Base-by-base conservation (phyloP, 2,888 invertebrate species). In the Caenorhabditis imperialis region DNA sequence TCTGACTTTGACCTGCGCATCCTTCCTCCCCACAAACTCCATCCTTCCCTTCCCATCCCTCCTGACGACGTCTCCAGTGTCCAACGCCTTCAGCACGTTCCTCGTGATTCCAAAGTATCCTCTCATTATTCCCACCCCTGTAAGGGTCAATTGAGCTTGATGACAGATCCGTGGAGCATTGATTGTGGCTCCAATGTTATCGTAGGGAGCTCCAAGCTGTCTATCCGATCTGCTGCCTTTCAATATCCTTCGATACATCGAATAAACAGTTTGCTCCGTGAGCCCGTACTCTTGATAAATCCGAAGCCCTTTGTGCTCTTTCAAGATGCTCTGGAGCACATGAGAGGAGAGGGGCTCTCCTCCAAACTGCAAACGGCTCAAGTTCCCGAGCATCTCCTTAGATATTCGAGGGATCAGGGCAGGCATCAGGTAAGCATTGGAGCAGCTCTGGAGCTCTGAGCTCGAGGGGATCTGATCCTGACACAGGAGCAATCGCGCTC, bases 381-480 rank as follows among this genome's bases (percentile, higher is more conserved):
- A 20, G 3, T 47, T 55, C 27, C 12, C 25, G 7, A 65, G 23
- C 20, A 7, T 27, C 1, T 23, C 37, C 16, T 53, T 18, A 23
- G 38, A 20, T 12, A 80, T 4, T 30, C 63, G 23, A 3, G 80
- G 50, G 10, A 84, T 30, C 22, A 76, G 81, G 1, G 85, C 84
- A 2, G 85, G 85, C 85, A 85, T 85, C 8, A 85, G 53, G 45
- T 85, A 85, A 38, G 83, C 82, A 67, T 83, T 82, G 0, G 81
- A 61, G 23, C 65, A 71, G 8, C 51, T 8, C 14, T 10, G 3
- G 12, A 81, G 35, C 40, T 81, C 81, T 12, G 65, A 23, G 10
- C 20, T 6, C 10, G 44, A 38, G 10, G 67, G 50, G 10, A 81
- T 67, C 0, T 40, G 5, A 35, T 75, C 72, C 1, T 38, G 23